Base-by-base conservation (phyloP, 1,140 invertebrate genomes). In the Leptinotarsa undecemlineata region DNA sequence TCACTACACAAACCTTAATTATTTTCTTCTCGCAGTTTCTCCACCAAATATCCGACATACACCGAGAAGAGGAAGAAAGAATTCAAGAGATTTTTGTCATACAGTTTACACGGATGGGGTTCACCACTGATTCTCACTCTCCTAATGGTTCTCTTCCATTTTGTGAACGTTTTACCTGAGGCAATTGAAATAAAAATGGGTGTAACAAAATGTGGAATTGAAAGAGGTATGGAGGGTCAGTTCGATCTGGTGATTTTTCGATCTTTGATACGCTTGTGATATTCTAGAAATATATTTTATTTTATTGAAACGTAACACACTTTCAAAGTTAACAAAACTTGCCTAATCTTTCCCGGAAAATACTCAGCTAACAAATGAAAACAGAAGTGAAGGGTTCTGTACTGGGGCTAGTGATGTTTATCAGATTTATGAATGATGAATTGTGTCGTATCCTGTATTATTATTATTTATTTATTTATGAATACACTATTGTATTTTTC, bases 61-160 rank as follows among this genome's bases (percentile, higher is more conserved):
- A 70, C 61, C 19, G 68, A 74, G 33, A 68, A 80, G 66, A 71
- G 71, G 26, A 78, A 68, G 57, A 73, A 51, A 33, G 78, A 78
- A 42, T 57, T 72, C 5, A 75, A 73, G 42, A 74, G 72, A 70
- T 81, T 81, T 61, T 4, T 79, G 11, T 72, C 60, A 19, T 81
- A 81, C 71, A 71, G 60, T 66, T 33, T 77, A 14, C 79, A 81
- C 66, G 78, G 74, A 4, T 78, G 75, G 71, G 74, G 73, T 13
- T 48, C 79, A 17, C 80, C 80, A 33, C 47, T 71, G 48, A 11
- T 72, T 15, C 61, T 78, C 47, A 76, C 73, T 60, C 17, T 57
- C 42, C 47, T 75, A 8, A 64, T 74, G 19, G 62, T 73, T 3
- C 14, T 76, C 15, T 51, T 75, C 4, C 47, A 75, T 47, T 62